A percentile compares a stretch with the other conserved stretches of the same genome.
Conservation (phyloP, 2,113 vertebrate species). For the Cinclus cinclus region DNA sequence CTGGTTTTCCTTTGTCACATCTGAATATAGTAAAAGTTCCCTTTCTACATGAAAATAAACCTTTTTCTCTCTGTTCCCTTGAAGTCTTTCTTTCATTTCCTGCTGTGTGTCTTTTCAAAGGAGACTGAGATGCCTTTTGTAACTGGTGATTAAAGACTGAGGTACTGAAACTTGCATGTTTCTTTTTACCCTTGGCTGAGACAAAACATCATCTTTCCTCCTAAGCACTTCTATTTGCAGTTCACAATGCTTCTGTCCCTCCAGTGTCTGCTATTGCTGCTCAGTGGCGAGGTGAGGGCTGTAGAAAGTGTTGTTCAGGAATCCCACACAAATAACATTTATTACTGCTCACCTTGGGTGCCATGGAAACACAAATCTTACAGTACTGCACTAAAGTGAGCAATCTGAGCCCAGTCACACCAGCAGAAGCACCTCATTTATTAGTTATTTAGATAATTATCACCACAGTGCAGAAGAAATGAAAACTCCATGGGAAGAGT, state of each 20-base stretch:
- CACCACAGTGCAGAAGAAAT: background rate
- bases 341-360: background rate
- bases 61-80: background rate
- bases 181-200: background rate
- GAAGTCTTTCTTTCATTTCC: background rate
- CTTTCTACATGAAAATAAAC: background rate
- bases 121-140: background rate
- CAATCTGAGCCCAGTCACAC: background rate
- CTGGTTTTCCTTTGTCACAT: background rate
- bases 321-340: background rate
- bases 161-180: background rate
- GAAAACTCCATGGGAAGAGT: constrained; percentile 33
- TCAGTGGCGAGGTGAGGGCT: background rate
- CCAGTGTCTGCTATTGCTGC: background rate
- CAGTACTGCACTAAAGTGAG: background rate
- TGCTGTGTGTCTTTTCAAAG: background rate
- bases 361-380: background rate
- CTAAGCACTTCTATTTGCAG: background rate
- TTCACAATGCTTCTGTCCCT: background rate
- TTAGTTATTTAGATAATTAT: constrained; percentile 38
- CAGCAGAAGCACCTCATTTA: constrained; percentile 20
- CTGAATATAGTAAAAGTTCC: background rate
- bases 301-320: background rate
- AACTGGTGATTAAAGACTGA: background rate
- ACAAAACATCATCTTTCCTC: background rate